These are phyloP conservation scores for Typhlichthys eigenmanni DNA, from an alignment of 2,797 vertebrate species.

Conservation along the genomic window DNA sequence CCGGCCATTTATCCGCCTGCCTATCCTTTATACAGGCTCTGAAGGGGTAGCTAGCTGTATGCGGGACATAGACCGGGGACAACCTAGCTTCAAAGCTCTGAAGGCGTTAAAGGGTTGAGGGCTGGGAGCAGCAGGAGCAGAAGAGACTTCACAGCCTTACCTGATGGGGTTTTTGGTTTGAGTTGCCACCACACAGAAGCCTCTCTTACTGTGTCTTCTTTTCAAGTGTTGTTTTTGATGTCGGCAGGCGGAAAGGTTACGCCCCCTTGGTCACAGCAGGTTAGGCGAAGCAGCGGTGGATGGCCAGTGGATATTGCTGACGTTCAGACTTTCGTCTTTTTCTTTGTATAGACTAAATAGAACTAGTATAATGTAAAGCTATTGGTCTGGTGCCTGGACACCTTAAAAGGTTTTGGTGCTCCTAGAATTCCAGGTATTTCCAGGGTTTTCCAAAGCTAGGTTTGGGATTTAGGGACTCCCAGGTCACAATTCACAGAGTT, in stretches of 20 bases:
- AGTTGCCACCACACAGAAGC: constrained; percentile 69
- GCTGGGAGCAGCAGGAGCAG: constrained; percentile 70
- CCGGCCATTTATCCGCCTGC: constrained; percentile 59
- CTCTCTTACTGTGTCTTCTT: constrained; percentile 72
- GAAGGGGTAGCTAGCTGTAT: constrained; percentile 44
- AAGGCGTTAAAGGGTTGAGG: constrained; percentile 70
- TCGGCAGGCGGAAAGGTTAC: constrained; percentile 76
- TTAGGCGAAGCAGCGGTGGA: constrained; percentile 54
- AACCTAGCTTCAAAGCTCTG: constrained; percentile 70
- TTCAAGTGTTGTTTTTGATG: constrained; percentile 82
- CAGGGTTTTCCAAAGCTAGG: constrained; percentile 79
- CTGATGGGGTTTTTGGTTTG: constrained; percentile 80
- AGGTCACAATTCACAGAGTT: constrained; percentile 55
- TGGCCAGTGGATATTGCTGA: constrained; percentile 66
- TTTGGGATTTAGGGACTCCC: constrained; percentile 74
- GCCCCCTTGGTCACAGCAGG: constrained; percentile 76
- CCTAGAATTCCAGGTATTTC: constrained; percentile 82
- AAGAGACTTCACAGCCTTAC: constrained; percentile 81
- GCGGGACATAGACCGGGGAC: constrained; percentile 44
- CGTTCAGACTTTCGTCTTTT: constrained; percentile 63
- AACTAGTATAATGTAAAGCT: constrained; percentile 74
- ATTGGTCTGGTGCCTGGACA: constrained; percentile 75
- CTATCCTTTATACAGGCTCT: constrained; percentile 56
- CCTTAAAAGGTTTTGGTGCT: constrained; percentile 72
- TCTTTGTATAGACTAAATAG: constrained; percentile 65